Evolutionary conservation across 2,888 invertebrate species (phyloP), one percentile per base, ranked within the genome.

Genomic region (Campaea margaritaria): DNA sequence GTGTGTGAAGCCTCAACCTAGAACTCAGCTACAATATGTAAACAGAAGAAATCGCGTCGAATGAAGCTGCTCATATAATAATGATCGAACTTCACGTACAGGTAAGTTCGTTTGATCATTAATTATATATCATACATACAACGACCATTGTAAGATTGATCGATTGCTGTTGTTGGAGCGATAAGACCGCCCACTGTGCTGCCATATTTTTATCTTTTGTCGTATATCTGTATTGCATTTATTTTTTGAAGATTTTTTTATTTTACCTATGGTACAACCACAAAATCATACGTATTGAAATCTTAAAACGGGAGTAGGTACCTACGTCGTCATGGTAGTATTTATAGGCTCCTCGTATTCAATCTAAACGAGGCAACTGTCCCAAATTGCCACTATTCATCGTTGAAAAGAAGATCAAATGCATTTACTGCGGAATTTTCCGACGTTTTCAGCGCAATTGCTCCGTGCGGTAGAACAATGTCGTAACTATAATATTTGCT

Each of bases 361-460:
- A 68, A 68, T 72, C 62, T 72, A 68, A 64, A 68, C 65, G 58
- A 64, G 65, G 54, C 68, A 74, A 70, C 70, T 70, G 72, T 70
- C 69, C 64, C 69, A 77, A 78, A 76, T 79, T 79, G 76, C 70
- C 68, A 52, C 74, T 65, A 81, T 81, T 81, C 78, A 78, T 62
- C 47, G 50, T 50, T 73, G 75, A 77, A 79, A 76, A 70, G 73
- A 62, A 74, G 74, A 76, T 78, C 73, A 72, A 78, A 78, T 73
- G 71, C 68, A 73, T 70, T 72, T 68, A 71, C 59, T 50, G 60
- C 62, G 58, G 57, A 64, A 65, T 68, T 69, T 72, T 71, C 64
- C 58, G 58, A 56, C 67, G 61, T 73, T 68, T 74, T 65, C 61
- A 69, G 34, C 58, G 67, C 69, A 72, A 78, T 70, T 69, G 67